Conservation (phyloP, 1,140 invertebrate genomes). For the Pygmarrhopalites habei region DNA sequence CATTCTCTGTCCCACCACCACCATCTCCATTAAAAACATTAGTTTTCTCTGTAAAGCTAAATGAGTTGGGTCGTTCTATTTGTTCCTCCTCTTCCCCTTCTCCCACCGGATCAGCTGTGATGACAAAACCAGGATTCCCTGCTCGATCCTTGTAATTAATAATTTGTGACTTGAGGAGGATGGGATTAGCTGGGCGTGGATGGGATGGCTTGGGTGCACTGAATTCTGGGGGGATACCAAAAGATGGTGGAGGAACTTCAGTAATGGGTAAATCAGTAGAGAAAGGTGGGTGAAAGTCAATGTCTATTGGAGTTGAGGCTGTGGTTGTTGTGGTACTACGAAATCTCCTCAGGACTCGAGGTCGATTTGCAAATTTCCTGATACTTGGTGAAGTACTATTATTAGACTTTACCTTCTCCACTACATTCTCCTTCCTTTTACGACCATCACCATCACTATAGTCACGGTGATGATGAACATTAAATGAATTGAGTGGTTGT, state of each 20-base stretch:
- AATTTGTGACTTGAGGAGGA: neutral
- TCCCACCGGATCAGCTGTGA: neutral
- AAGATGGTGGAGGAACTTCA: neutral
- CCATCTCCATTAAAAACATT: no score
- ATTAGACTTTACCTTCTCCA: no score
- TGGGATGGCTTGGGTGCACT: neutral
- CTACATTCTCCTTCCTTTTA: no score
- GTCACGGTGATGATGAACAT: no score
- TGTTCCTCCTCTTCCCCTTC: constrained; percentile 12
- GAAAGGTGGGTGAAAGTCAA: neutral
- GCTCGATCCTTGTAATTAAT: neutral
- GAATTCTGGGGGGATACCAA: neutral
- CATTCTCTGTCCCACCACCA: no score
- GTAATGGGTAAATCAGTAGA: neutral
- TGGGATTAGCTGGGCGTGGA: neutral
- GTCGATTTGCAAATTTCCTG: no score
- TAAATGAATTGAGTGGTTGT: neutral
- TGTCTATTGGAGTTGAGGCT: constrained; percentile 4
- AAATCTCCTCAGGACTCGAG: constrained; percentile 4
- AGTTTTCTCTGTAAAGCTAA: no score
- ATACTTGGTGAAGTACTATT: no score
- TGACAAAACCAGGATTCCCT: no score
- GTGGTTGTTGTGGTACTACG: constrained; percentile 19
- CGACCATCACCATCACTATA: no score
- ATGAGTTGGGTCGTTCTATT: constrained; percentile 26